Evolutionary conservation across 1,140 invertebrate genomes (phyloP), one percentile per base, ranked within the genome.

Genomic region (Augochlora pura): DNA sequence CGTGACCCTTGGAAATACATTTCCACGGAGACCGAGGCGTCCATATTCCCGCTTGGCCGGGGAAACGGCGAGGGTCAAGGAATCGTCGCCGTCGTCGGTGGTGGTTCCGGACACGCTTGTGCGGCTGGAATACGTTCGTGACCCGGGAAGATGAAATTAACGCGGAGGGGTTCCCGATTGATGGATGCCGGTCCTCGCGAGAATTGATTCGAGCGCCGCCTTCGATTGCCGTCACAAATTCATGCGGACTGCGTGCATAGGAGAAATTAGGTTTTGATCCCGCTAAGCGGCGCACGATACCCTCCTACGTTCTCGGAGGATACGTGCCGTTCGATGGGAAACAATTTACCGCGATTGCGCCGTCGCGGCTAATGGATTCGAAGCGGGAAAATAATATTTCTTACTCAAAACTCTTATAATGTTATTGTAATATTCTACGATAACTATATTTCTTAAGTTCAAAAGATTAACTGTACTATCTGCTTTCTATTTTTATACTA

Each of bases 131-230:
- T 23, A n/a, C n/a, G 49, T 77, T 77, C 78, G 68, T 68, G 79
- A 77, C 63, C 72, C 57, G 39, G 49, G 67, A 21, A 74, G 86
- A 87, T 81, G 42, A 72, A 84, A 86, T 86, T 84, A 82, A 80
- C 79, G 80, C 27, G 14, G 59, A 9, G 76, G 67, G 65, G 32
- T 25, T 7, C 21, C 59, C 77, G 77, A 72, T 66, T 71, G 67
- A 69, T 18, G 32, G 54, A 46, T 42, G 16, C 16, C 9, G 23
- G 57, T 32, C 32, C 39, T 64, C 46, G 60, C 38, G 52, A 60
- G 73, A 66, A 74, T 79, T 66, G 70, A 79, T 79, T 63, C 62
- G 67, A 64, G 32, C 42, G 18, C 21, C 12, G 39, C 14, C 42
- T 42, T 54, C 68, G 42, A 71, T 78, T 42, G 63, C 23, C 32